Evolutionary conservation across 2,797 vertebrate species (phyloP), one percentile per base, ranked within the genome.

Genomic region (Rhinogobio ventralis): DNA sequence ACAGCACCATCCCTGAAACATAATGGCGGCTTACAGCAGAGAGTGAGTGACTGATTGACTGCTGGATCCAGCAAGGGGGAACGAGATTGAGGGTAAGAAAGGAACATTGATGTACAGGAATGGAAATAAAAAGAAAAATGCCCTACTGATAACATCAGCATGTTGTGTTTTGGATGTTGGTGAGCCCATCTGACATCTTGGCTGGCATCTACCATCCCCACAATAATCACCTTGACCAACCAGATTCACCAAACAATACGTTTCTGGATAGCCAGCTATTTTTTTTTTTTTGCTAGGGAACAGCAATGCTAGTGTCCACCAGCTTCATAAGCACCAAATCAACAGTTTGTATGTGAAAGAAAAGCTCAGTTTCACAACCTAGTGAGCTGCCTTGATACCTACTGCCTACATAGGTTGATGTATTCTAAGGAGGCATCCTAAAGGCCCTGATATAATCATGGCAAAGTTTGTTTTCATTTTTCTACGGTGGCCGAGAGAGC

Each of bases 1-100:
- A 88, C 84, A 90, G 49, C 64, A 72, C 86, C 82, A 69, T 89
- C 81, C 86, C 84, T 90, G 89, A 92, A 91, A 91, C 87, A 90
- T 85, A 87, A 82, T 79, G 87, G 87, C 83, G 69, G 87, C 87
- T 89, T 90, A 89, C 85, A 90, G 90, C 51, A 82, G 7, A 82
- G 69, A 60, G 25, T 28, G 17, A 62, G 11, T 62, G 33, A 36
- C 36, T 64, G 39, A 74, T 73, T 67, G 62, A 80, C 49, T 60
- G 39, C n/a, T 57, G 49, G 30, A 25, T 33, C 30, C 46, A 25
- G 25, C 39, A 36, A 25, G 51, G 2, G 23, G 85, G 33, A 46
- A 79, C 13, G 84, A 13, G 57, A 84, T 17, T 79, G 76, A 85
- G 66, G 87, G 86, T 11, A 39, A 69, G 53, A 80, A 71, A 28